Conservation (phyloP, 2,113 vertebrate genomes). For the Condylura cristata region DNA sequence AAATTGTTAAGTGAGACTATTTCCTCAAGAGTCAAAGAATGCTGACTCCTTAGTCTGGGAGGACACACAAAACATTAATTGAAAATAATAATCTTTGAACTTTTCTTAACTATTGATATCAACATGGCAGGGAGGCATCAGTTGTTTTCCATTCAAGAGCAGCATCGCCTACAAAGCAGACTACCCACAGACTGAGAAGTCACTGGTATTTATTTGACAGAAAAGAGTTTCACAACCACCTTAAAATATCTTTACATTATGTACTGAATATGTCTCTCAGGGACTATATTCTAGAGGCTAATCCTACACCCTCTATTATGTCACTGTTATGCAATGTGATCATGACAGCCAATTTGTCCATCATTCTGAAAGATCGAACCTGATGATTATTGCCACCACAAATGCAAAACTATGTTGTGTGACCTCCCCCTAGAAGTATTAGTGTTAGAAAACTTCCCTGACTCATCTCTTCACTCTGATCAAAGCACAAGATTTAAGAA, state of each 20-base stretch:
- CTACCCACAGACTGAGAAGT: background rate
- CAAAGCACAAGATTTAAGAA: conserved; percentile 46
- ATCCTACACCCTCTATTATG: conserved; percentile 54
- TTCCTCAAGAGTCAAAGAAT: background rate
- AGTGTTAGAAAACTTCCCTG: conserved; percentile 28
- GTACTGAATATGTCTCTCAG: conserved; percentile 33
- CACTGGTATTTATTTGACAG: conserved; percentile 15
- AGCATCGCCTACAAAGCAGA: conserved; percentile 15
- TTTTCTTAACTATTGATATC: conserved; percentile 28
- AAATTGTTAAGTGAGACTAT: conserved; percentile 35
- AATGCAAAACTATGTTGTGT: conserved; percentile 18
- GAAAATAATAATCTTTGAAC: background rate
- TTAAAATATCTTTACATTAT: conserved; percentile 47
- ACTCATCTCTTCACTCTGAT: conserved; percentile 59
- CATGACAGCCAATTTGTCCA: conserved; percentile 45
- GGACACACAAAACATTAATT: background rate
- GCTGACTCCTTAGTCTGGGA: background rate
- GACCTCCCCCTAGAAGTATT: background rate
- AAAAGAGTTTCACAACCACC: conserved; percentile 30
- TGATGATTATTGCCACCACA: background rate
- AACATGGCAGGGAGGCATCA: background rate
- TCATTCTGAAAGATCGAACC: conserved; percentile 18
- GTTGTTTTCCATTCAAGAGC: background rate
- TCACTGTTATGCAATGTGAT: conserved; percentile 53
- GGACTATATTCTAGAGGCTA: conserved; percentile 60